Conservation (phyloP, 2,888 invertebrate genomes). For the Heliconius cydno region DNA sequence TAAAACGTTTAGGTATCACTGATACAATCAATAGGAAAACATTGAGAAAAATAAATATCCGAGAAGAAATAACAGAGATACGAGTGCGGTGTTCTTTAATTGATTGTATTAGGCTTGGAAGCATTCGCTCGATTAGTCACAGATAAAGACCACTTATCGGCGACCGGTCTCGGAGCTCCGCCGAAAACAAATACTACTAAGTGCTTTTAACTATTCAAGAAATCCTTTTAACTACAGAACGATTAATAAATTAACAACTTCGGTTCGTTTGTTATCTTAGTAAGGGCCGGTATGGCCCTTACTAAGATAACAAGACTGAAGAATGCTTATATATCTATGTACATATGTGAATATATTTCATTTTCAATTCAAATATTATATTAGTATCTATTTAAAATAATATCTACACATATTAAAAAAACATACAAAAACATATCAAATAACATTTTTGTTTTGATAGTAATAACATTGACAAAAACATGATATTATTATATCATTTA, state of each 20-base stretch:
- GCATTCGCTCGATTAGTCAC: slow-evolving; percentile 64
- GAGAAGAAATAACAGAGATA: slow-evolving; percentile 25
- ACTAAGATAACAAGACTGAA: background rate
- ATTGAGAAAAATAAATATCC: slow-evolving; percentile 20
- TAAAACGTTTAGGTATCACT: background rate
- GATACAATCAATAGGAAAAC: background rate
- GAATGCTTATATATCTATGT: background rate
- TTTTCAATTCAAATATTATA: background rate
- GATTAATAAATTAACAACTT: slow-evolving; percentile 46
- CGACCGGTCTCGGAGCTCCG: slow-evolving; percentile 50
- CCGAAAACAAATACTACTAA: slow-evolving; percentile 61
- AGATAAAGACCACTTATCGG: slow-evolving; percentile 68
- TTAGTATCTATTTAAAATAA: background rate
- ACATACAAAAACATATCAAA: background rate
- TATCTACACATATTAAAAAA: background rate
- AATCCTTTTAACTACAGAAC: slow-evolving; percentile 48
- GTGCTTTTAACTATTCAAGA: slow-evolving; percentile 65
- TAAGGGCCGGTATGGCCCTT: no score
- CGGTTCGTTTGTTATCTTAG: no score
- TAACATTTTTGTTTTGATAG: background rate
- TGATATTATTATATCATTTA: background rate
- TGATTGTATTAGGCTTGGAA: slow-evolving; percentile 59
- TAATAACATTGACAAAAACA: background rate
- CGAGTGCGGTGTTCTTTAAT: slow-evolving; percentile 53
- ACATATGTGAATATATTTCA: no score